phyloP scores from a whole-genome alignment of 2,113 vertebrate species.

The Okapia johnstoni region DNA sequence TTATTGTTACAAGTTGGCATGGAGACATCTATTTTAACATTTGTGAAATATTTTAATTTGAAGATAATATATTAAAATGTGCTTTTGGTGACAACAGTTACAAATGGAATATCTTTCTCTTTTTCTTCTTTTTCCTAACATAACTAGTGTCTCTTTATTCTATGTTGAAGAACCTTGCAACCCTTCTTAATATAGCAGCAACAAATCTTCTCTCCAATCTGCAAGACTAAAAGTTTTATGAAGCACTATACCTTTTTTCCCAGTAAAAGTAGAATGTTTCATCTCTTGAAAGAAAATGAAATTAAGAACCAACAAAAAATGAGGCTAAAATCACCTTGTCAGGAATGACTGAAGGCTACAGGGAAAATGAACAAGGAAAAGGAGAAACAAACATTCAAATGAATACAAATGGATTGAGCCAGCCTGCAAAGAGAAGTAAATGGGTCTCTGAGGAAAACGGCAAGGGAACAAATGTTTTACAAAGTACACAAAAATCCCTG shows the following conservation, averaged over 20 bases:
- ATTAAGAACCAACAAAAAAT: slow-evolving; percentile 39
- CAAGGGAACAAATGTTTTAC: background rate
- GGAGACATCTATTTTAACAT: slow-evolving; percentile 28
- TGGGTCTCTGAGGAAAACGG: background rate
- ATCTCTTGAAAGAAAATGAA: slow-evolving; percentile 61
- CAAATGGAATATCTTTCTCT: background rate
- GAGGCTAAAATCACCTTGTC: slow-evolving; percentile 38
- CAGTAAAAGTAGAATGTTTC: slow-evolving; percentile 50
- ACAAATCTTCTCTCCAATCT: slow-evolving; percentile 16
- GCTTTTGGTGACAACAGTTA: background rate
- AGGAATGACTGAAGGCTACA: slow-evolving; percentile 38
- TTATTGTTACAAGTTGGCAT: background rate
- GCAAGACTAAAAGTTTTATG: slow-evolving; percentile 3
- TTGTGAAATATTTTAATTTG: slow-evolving; percentile 48
- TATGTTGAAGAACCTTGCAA: background rate
- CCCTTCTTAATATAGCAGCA: background rate
- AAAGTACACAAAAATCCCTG: background rate
- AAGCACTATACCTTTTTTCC: background rate
- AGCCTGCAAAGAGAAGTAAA: slow-evolving; percentile 46
- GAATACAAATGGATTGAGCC: background rate
- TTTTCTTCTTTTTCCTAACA: background rate
- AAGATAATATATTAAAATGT: slow-evolving; percentile 26
- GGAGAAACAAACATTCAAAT: slow-evolving; percentile 61
- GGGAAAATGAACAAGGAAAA: slow-evolving; percentile 56
- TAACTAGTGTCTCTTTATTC: background rate